Evolutionary conservation across 2,797 vertebrate species (phyloP).

Genomic region (Aldrovandia affinis): DNA sequence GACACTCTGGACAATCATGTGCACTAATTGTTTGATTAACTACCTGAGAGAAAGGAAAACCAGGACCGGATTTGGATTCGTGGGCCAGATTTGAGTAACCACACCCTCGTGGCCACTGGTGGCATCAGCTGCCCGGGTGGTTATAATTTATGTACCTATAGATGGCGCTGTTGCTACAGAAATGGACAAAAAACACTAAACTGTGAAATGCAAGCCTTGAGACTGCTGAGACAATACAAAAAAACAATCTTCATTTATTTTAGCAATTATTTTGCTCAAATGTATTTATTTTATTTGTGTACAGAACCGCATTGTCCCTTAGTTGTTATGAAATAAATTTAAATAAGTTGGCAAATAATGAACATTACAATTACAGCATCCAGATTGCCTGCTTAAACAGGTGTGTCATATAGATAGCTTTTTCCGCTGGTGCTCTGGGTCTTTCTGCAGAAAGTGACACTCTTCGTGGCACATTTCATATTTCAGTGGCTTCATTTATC

Average conservation of each 20-base stretch:
- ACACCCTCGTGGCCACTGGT: too few species aligned
- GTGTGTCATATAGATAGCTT: not conserved
- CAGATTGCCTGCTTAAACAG: not conserved
- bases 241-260: not conserved
- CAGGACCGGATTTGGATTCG: too few species aligned
- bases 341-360: not conserved
- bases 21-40: too few species aligned
- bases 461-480: not conserved
- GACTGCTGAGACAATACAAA: not conserved
- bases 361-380: not conserved
- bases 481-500: not conserved
- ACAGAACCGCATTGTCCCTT: not conserved
- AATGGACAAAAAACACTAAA: not conserved
- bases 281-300: not conserved
- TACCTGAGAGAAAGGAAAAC: too few species aligned
- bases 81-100: too few species aligned
- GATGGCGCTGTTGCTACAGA: constrained; percentile 11
- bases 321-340: not conserved
- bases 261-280: not conserved
- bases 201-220: not conserved
- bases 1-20: too few species aligned
- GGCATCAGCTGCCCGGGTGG: not conserved
- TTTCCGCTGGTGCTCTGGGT: not conserved
- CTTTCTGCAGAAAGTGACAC: not conserved
- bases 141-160: not conserved